These are phyloP conservation scores for Akabosia matsudoensis DNA, from an alignment of 1,140 invertebrate genomes.

Conservation along the genomic window DNA sequence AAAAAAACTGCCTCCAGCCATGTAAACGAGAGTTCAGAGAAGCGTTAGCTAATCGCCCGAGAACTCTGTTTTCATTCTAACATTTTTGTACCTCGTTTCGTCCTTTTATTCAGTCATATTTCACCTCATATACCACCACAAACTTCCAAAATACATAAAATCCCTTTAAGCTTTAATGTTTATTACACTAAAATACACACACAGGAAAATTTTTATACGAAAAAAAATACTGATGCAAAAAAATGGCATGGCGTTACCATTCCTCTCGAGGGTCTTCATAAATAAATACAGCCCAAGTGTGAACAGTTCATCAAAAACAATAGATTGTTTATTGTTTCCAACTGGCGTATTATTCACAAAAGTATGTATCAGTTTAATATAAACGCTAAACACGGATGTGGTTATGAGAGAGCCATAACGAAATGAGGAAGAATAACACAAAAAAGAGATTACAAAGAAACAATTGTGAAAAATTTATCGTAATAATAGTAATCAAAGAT, in stretches of 20 bases:
- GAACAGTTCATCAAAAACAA: not conserved
- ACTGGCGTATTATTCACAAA: not conserved
- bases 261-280: not conserved
- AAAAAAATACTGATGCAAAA: not conserved
- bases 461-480: conserved; percentile 15
- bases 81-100: not conserved
- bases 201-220: not conserved
- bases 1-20: not conserved
- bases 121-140: not conserved
- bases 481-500: conserved; percentile 15
- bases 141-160: not conserved
- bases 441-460: too few species aligned
- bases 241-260: not conserved
- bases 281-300: too few species aligned
- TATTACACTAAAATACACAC: not conserved
- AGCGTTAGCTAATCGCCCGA: not conserved
- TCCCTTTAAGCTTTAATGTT: not conserved
- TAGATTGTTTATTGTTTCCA: too few species aligned
- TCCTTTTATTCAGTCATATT: not conserved
- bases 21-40: conserved; percentile 17
- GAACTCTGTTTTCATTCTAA: not conserved
- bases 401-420: not conserved
- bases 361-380: not conserved
- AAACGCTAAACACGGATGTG: not conserved
- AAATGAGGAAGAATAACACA: too few species aligned